Conservation (phyloP, 2,113 vertebrate genomes). For the Catharus minimus region DNA sequence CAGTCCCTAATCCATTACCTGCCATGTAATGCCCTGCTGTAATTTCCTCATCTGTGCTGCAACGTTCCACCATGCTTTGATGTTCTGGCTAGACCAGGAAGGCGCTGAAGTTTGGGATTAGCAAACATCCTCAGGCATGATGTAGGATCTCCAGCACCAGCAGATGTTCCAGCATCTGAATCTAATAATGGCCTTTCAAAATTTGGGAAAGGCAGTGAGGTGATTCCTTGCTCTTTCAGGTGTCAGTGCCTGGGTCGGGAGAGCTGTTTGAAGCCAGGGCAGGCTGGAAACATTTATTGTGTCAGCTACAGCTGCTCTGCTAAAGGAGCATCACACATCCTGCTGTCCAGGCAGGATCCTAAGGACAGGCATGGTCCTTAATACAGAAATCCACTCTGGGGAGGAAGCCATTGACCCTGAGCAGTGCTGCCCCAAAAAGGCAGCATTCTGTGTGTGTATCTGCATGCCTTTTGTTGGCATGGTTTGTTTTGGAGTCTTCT, state of each 20-base stretch:
- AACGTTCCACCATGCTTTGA: constrained; percentile 3
- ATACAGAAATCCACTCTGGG: background rate
- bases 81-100: constrained; percentile 30
- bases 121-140: constrained; percentile 30
- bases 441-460: background rate
- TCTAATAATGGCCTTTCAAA: background rate
- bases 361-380: background rate
- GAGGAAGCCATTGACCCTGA: background rate
- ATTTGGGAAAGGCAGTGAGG: background rate
- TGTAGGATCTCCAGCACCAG: background rate
- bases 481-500: too few species aligned
- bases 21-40: background rate
- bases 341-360: background rate
- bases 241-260: background rate
- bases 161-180: constrained; percentile 17
- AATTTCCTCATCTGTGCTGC: constrained; percentile 14
- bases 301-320: background rate
- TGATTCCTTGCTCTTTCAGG: background rate
- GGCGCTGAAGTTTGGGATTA: constrained; percentile 50
- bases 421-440: background rate
- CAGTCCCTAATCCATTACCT: constrained; percentile 52
- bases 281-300: background rate
- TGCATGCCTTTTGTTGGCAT: background rate
- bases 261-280: background rate
- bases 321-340: background rate